These are phyloP conservation scores for Odontocolon sp. DNA, from an alignment of 2,888 invertebrate genomes.

Conservation along the genomic window DNA sequence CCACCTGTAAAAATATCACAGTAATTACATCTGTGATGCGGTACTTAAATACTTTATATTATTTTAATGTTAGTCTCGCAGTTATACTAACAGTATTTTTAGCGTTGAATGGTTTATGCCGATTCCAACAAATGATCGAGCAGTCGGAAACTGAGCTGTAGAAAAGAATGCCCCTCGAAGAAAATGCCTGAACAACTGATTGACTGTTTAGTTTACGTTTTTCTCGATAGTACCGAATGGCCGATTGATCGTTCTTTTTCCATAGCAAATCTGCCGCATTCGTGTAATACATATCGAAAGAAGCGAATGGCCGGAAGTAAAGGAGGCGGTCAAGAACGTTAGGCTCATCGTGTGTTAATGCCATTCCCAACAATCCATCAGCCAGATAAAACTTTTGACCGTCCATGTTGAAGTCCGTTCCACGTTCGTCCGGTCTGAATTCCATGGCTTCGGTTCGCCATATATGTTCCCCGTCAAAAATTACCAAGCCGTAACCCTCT, in stretches of 20 bases:
- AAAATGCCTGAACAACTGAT: conserved; percentile 72
- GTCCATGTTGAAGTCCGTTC: conserved; percentile 64
- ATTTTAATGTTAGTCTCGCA: background rate
- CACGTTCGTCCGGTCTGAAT: background rate
- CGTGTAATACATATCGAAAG: conserved; percentile 51
- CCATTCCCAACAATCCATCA: conserved; percentile 87
- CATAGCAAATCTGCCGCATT: conserved; percentile 20
- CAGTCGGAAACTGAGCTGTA: conserved; percentile 73
- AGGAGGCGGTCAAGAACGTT: conserved; percentile 37
- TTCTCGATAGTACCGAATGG: conserved; percentile 48
- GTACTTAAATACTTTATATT: background rate
- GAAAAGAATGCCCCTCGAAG: conserved; percentile 74
- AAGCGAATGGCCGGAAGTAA: conserved; percentile 65
- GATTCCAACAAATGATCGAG: conserved; percentile 77
- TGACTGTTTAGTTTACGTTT: conserved; percentile 64
- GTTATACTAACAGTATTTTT: conserved; percentile 66
- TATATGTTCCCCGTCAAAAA: conserved; percentile 42
- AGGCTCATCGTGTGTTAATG: conserved; percentile 76
- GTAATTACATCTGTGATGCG: background rate
- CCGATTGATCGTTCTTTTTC: background rate
- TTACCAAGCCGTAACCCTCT: conserved; percentile 61
- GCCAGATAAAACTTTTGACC: conserved; percentile 85
- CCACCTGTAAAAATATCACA: conserved; percentile 13
- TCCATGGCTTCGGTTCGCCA: conserved; percentile 26
- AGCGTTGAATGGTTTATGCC: conserved; percentile 62